These are phyloP conservation scores for Haemorhous mexicanus DNA, from an alignment of 2,113 vertebrate genomes.

Conservation along the genomic window DNA sequence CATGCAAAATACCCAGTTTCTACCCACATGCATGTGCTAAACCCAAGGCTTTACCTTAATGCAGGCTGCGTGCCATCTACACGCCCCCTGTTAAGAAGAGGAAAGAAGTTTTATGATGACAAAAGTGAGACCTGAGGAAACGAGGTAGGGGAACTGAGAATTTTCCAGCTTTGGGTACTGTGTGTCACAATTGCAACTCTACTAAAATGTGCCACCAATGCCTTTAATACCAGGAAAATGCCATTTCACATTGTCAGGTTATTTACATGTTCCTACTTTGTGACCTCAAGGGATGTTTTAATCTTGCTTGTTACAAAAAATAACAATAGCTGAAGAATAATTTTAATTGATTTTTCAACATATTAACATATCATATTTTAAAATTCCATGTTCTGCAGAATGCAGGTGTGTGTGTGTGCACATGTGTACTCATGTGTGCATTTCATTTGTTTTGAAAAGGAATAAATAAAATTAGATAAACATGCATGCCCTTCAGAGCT, in stretches of 20 bases:
- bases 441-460: background rate
- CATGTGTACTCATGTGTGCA: background rate
- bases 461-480: slow-evolving; percentile 23
- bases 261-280: background rate
- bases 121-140: background rate
- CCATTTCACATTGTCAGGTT: background rate
- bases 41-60: background rate
- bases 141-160: background rate
- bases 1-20: background rate
- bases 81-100: background rate
- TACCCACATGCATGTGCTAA: background rate
- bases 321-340: background rate
- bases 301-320: background rate
- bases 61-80: background rate
- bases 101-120: background rate
- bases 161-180: background rate
- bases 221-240: background rate
- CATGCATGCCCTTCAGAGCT: slow-evolving; percentile 12
- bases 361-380: background rate
- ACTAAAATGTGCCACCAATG: background rate
- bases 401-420: rapidly evolving
- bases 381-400: background rate
- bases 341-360: background rate
- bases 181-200: background rate
- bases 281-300: background rate